These are phyloP conservation scores for Cephalophus harveyi DNA, from an alignment of 2,113 vertebrate species.

Conservation along the genomic window DNA sequence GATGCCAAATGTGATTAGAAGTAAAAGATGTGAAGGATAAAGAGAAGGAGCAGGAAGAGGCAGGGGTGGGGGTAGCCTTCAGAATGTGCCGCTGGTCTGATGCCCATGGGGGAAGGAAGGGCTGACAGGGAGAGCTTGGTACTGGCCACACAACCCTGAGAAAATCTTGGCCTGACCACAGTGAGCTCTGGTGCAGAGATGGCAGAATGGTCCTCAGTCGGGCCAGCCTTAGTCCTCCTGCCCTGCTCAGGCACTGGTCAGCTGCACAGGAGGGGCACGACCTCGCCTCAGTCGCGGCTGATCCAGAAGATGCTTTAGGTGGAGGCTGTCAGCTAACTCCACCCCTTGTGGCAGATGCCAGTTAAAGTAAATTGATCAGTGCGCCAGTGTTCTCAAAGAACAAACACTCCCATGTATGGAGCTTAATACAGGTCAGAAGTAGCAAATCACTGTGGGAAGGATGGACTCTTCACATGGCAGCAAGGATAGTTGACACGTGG, in stretches of 20 bases:
- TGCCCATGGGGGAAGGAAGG: background rate
- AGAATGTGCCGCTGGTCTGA: background rate
- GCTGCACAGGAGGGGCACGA: background rate
- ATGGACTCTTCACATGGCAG: background rate
- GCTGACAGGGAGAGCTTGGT: background rate
- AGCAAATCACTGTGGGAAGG: background rate
- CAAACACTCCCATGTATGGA: background rate
- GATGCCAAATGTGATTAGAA: background rate
- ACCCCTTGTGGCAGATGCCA: background rate
- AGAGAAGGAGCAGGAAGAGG: background rate
- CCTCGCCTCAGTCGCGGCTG: background rate
- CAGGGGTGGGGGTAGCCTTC: background rate
- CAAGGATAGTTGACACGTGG: background rate
- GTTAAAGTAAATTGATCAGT: background rate
- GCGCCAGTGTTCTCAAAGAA: background rate
- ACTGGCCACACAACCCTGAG: background rate
- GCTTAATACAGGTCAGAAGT: background rate
- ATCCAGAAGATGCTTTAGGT: background rate
- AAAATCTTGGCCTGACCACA: background rate
- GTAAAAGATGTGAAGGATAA: too few species aligned
- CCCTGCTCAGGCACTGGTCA: background rate
- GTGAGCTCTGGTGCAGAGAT: background rate
- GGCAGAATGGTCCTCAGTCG: background rate
- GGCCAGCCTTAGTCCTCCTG: background rate
- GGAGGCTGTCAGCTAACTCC: background rate